Conservation (phyloP, 2,797 vertebrate species). For the Pogoniulus pusillus region DNA sequence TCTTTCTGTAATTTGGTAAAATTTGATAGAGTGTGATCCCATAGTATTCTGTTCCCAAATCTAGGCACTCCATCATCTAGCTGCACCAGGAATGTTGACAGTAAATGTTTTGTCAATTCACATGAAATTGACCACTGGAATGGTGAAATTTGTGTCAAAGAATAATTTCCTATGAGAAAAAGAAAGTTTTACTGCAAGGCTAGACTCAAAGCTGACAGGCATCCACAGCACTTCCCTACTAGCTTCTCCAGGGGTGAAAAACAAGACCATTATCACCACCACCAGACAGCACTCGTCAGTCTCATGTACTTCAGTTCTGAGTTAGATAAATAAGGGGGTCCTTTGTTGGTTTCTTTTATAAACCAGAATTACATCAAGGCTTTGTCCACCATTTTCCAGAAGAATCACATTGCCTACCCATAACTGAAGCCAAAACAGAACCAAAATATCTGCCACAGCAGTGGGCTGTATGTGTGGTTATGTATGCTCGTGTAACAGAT, state of each 20-base stretch:
- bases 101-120: not conserved
- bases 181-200: not conserved
- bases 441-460: fast-evolving
- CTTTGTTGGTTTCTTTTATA: not conserved
- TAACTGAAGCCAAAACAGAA: not conserved
- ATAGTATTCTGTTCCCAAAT: not conserved
- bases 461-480: fast-evolving
- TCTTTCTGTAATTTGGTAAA: not conserved
- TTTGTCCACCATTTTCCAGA: not conserved
- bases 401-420: not conserved
- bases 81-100: not conserved
- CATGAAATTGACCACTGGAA: not conserved
- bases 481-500: not conserved
- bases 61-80: not conserved
- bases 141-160: not conserved
- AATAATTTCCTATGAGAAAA: not conserved
- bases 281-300: not conserved
- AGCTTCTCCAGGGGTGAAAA: not conserved
- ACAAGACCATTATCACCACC: not conserved
- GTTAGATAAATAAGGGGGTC: fast-evolving
- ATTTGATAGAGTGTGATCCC: not conserved
- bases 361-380: not conserved
- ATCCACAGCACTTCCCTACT: not conserved
- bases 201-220: not conserved
- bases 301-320: not conserved